These are phyloP conservation scores for Melanostoma scalare DNA, from an alignment of 2,888 invertebrate species.

Conservation along the genomic window DNA sequence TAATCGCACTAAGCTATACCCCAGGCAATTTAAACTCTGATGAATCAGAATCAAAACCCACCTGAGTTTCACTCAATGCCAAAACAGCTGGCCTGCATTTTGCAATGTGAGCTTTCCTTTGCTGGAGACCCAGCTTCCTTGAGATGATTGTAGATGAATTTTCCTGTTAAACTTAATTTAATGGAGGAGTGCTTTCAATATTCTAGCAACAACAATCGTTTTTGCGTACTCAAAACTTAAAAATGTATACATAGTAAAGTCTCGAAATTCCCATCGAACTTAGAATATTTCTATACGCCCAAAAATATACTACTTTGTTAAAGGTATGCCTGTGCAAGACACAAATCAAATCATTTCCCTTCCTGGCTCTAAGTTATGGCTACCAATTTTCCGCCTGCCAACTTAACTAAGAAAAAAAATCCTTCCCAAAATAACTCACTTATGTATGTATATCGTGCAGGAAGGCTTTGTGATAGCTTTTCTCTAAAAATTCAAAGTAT, in stretches of 20 bases:
- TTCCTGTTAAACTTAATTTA: too few species aligned
- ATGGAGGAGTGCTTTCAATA: too few species aligned
- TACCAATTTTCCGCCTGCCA: neutral
- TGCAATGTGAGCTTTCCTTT: too few species aligned
- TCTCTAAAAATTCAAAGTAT: constrained; percentile 43
- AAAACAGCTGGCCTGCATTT: too few species aligned
- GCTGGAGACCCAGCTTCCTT: too few species aligned
- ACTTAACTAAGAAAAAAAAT: neutral
- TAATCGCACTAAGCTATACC: too few species aligned
- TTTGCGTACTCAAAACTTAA: neutral
- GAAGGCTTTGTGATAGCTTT: neutral
- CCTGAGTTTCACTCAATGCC: too few species aligned
- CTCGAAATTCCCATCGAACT: neutral
- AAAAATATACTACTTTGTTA: constrained; percentile 55
- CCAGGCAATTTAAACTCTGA: too few species aligned
- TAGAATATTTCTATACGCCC: constrained; percentile 31
- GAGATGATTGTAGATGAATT: too few species aligned
- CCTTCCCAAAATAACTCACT: neutral
- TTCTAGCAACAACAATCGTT: neutral
- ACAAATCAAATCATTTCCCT: constrained; percentile 1
- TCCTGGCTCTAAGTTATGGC: neutral
- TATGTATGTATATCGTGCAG: neutral
- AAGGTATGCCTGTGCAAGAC: constrained; percentile 19
- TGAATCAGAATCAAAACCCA: too few species aligned
- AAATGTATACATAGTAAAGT: too few species aligned